Evolutionary conservation across 2,888 invertebrate species (phyloP).

Genomic region (Empis stercorea): DNA sequence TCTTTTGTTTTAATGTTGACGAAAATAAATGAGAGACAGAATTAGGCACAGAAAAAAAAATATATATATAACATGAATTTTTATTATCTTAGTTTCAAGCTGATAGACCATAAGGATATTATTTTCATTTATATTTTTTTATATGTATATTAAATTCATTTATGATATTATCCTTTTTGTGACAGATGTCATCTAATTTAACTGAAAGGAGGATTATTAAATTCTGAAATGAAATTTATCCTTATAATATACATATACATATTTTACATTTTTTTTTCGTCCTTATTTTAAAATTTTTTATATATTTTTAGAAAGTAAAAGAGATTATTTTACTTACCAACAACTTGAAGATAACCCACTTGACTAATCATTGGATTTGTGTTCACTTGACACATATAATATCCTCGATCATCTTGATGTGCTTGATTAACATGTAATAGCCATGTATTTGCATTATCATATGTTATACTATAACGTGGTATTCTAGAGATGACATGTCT

Average conservation of each 20-base stretch:
- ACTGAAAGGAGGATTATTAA: conserved; percentile 3
- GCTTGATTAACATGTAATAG: conserved; percentile 80
- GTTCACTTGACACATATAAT: conserved; percentile 52
- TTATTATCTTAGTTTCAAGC: too few relatives aligned
- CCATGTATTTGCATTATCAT: conserved; percentile 88
- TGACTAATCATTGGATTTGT: conserved; percentile 92
- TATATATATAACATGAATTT: too few relatives aligned
- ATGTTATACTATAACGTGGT: conserved; percentile 80
- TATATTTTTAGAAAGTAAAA: background rate
- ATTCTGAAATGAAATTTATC: background rate
- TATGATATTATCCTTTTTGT: background rate
- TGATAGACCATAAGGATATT: too few relatives aligned
- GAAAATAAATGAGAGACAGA: background rate
- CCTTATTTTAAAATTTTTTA: background rate
- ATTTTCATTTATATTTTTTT: too few relatives aligned
- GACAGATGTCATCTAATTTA: conserved; percentile 5
- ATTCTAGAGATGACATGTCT: conserved; percentile 82
- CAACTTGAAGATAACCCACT: conserved; percentile 84
- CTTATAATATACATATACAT: background rate
- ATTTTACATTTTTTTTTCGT: background rate
- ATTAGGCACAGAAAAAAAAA: background rate
- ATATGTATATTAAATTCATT: too few relatives aligned
- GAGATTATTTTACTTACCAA: conserved; percentile 49
- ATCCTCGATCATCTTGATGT: conserved; percentile 81
- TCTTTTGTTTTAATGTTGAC: too few relatives aligned